Evolutionary conservation across 2,888 invertebrate species (phyloP), one percentile per base, ranked within the genome.

Genomic region (Anoncus sp.): DNA sequence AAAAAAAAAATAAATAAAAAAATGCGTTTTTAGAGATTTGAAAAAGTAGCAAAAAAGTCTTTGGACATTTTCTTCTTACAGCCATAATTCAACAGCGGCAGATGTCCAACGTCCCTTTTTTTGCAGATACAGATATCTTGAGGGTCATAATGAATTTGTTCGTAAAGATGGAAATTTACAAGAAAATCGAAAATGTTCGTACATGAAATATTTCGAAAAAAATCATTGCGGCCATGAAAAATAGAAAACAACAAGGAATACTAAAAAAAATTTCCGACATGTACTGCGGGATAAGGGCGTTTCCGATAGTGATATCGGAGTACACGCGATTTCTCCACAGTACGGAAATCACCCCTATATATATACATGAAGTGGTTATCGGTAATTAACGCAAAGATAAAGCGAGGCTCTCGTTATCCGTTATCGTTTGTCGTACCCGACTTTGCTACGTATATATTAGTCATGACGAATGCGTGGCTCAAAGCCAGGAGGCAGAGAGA

Each of bases 301-400:
- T 79, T 63, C 78, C 74, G 57, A 62, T 57, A 71, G 55, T 38
- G 78, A 75, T 71, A 75, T 38, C 47, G 62, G 35, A 73, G 45
- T 53, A 40, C 45, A 49, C 20, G 49, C 75, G 75, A 75, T 79
- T 75, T 72, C 77, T 49, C 67, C 57, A 18, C 18, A 45, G 57
- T 57, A 57, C 38, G 72, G 78, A 80, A 80, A 78, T 80, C 78
- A 80, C 81, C 81, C 81, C 78, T 80, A 81, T 81, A 72, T 35
- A 22, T n/a, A n/a, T n/a, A n/a, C n/a, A n/a, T n/a, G n/a, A n/a
- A 14, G 24, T 16, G 62, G 59, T 84, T 84, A 81, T 86, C 82
- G 77, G 79, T 83, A 85, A 85, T 84, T 85, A 84, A 83, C 78
- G 71, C 62, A 69, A 74, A 83, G 84, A 84, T 75, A 77, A 51